Percentiles rank a stretch among this genome's conserved stretches.
Conservation (phyloP, 1,140 invertebrate species). For the Periplaneta americana region DNA sequence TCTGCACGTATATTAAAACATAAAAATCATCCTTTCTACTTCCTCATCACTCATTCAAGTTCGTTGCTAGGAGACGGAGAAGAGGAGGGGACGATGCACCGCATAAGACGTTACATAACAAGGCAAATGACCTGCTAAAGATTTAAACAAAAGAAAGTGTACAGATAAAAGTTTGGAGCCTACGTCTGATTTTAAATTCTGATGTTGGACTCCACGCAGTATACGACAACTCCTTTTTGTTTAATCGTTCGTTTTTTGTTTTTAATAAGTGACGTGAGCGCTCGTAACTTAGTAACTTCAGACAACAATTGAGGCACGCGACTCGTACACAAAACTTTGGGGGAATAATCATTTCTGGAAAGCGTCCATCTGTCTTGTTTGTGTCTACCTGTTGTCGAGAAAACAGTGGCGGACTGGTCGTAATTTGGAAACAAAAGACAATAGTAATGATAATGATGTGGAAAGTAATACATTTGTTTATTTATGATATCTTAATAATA, state of each 20-base stretch:
- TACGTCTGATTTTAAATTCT: not conserved
- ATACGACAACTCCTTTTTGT: no score
- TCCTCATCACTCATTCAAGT: not conserved
- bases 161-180: not conserved
- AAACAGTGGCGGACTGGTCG: not conserved
- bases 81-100: not conserved
- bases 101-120: not conserved
- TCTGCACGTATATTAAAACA: not conserved
- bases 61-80: not conserved
- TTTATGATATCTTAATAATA: no score
- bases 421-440: no score
- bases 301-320: not conserved
- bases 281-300: not conserved
- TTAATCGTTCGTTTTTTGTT: not conserved
- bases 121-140: not conserved
- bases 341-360: not conserved
- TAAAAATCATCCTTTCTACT: not conserved
- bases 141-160: not conserved
- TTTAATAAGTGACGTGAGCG: not conserved
- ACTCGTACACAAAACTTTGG: not conserved
- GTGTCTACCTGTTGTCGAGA: no score
- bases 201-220: not conserved
- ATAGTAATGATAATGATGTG: no score
- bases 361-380: not conserved
- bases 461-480: no score